Evolutionary conservation across 2,113 vertebrate species (phyloP).

Genomic region (Cottus gobio): DNA sequence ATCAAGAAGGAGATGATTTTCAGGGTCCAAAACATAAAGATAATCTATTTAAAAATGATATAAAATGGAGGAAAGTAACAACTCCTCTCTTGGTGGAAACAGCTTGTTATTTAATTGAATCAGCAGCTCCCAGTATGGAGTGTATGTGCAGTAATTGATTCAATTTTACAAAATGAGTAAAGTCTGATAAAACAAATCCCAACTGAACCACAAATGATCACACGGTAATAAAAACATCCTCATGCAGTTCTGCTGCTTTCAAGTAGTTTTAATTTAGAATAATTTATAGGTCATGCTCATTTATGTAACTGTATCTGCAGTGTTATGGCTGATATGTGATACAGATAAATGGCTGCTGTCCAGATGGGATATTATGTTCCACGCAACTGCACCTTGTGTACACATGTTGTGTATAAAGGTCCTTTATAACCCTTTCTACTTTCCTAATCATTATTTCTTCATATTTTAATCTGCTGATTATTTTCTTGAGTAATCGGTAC

Average conservation of each 20-base stretch:
- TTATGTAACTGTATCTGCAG: slow-evolving; percentile 33
- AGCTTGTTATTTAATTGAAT: not conserved
- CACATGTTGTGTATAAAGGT: not conserved
- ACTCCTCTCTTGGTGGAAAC: not conserved
- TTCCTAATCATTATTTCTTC: not conserved
- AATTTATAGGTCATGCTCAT: not conserved
- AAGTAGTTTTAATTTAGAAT: not conserved
- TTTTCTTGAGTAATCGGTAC: not conserved
- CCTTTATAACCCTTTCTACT: not conserved
- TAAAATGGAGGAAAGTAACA: not conserved
- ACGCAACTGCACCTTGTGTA: not conserved
- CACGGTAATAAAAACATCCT: not conserved
- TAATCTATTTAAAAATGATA: not conserved
- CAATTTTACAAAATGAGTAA: not conserved
- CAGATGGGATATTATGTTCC: not conserved
- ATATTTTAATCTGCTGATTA: not conserved
- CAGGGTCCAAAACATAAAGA: not conserved
- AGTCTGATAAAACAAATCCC: not conserved
- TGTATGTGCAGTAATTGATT: not conserved
- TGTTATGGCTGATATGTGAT: slow-evolving; percentile 17
- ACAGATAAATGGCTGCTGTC: slow-evolving; percentile 5
- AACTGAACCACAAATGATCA: slow-evolving; percentile 9
- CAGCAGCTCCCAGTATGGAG: not conserved
- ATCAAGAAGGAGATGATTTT: not conserved
- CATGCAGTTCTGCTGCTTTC: not conserved